phyloP scores from a whole-genome alignment of 1,140 invertebrate species.

The Macrosteles quadrilineatus region DNA sequence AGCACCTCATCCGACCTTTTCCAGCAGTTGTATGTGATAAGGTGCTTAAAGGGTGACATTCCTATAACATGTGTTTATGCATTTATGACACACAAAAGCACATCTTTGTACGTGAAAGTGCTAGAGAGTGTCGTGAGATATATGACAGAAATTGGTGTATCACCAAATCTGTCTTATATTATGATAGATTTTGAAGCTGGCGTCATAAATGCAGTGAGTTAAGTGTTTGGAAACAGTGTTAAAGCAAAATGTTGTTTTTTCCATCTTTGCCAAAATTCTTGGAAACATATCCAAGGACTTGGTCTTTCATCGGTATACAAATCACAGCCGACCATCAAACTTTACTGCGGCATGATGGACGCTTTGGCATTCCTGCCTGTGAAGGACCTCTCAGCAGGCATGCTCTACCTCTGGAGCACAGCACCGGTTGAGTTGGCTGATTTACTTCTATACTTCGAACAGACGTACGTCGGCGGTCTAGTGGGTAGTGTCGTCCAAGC shows the following conservation, averaged over 20 bases:
- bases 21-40: not conserved
- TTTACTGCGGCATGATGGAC: too few species aligned
- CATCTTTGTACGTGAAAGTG: not conserved
- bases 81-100: not conserved
- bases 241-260: not conserved
- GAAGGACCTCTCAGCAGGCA: too few species aligned
- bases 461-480: not conserved
- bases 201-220: not conserved
- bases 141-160: not conserved
- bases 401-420: too few species aligned
- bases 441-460: not conserved
- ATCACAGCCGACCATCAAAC: not conserved
- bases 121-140: not conserved
- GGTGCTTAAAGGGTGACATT: not conserved
- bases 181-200: not conserved
- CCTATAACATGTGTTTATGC: not conserved
- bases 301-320: not conserved
- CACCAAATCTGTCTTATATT: too few species aligned
- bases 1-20: not conserved
- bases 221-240: not conserved
- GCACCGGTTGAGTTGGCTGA: too few species aligned
- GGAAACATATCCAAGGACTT: too few species aligned
- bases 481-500: too few species aligned
- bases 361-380: not conserved
- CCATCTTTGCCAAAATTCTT: too few species aligned